Evolutionary conservation across 2,888 invertebrate genomes (phyloP).

Genomic region (Drosophila mayaguana): DNA sequence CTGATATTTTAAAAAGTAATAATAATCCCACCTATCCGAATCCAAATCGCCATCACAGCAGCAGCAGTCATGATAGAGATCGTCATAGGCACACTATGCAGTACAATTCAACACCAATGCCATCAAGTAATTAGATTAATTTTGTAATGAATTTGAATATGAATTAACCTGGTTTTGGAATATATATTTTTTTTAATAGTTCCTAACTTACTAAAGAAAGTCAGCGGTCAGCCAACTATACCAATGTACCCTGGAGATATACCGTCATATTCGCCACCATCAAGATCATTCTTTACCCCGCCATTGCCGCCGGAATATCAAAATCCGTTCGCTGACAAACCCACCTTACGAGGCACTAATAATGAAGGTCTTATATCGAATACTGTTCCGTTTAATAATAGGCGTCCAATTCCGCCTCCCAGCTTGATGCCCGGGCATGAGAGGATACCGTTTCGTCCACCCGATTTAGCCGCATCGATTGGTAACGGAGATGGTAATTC

Average conservation of each 20-base stretch:
- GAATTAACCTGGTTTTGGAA: neutral
- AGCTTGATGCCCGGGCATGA: slow-evolving; percentile 93
- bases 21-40: slow-evolving; percentile 91
- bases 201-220: slow-evolving; percentile 87
- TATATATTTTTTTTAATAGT: slow-evolving; percentile 63
- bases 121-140: slow-evolving; percentile 74
- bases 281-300: slow-evolving; percentile 92
- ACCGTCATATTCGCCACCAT: slow-evolving; percentile 93
- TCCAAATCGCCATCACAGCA: slow-evolving; percentile 87
- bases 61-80: slow-evolving; percentile 78
- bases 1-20: slow-evolving; percentile 92
- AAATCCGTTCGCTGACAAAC: slow-evolving; percentile 95
- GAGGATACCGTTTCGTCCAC: slow-evolving; percentile 92
- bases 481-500: slow-evolving; percentile 33
- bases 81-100: slow-evolving; percentile 79
- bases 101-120: slow-evolving; percentile 84
- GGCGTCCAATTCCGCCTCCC: slow-evolving; percentile 93
- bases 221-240: slow-evolving; percentile 87
- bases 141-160: neutral
- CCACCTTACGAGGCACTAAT: slow-evolving; percentile 91
- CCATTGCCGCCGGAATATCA: slow-evolving; percentile 93
- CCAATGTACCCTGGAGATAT: slow-evolving; percentile 89
- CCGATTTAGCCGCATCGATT: slow-evolving; percentile 74
- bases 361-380: slow-evolving; percentile 85
- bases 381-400: slow-evolving; percentile 87